Evolutionary conservation across 1,140 invertebrate species (phyloP).

Genomic region (Idris sp.): DNA sequence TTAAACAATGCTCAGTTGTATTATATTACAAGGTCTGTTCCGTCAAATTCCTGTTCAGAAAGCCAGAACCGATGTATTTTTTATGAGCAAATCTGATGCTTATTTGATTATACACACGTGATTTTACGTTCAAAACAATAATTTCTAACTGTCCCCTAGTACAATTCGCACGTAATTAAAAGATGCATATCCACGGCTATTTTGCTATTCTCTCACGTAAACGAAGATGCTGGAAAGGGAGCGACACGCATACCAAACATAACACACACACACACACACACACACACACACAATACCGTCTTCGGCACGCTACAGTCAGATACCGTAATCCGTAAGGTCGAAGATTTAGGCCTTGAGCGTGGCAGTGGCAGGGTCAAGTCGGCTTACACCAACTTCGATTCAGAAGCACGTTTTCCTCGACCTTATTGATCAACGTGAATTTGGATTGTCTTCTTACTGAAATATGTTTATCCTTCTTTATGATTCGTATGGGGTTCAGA

Average conservation of each 20-base stretch:
- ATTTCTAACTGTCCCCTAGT: too few relatives aligned
- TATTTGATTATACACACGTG: conserved; percentile 8
- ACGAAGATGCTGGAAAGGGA: conserved; percentile 38
- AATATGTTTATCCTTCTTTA: too few relatives aligned
- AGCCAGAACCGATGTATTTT: not conserved
- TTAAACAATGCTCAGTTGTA: too few relatives aligned
- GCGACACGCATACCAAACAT: conserved; percentile 26
- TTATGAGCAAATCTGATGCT: not conserved
- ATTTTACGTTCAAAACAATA: conserved; percentile 6
- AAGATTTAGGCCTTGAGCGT: conserved; percentile 41
- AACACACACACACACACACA: conserved; percentile 20
- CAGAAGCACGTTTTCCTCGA: conserved; percentile 10
- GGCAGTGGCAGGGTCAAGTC: conserved; percentile 32
- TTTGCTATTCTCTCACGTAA: conserved; percentile 30
- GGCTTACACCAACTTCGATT: conserved; percentile 36
- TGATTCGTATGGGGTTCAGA: too few relatives aligned
- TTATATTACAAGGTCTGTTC: not conserved
- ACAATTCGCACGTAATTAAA: conserved; percentile 43
- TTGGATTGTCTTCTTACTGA: too few relatives aligned
- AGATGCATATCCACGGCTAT: conserved; percentile 19
- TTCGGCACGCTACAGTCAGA: conserved; percentile 7
- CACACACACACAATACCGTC: too few relatives aligned
- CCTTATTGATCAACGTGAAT: conserved; percentile 20
- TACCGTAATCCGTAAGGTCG: conserved; percentile 44
- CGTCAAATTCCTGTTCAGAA: not conserved